Base-by-base conservation (phyloP, 2,797 vertebrate genomes). In the Dipus sagitta region DNA sequence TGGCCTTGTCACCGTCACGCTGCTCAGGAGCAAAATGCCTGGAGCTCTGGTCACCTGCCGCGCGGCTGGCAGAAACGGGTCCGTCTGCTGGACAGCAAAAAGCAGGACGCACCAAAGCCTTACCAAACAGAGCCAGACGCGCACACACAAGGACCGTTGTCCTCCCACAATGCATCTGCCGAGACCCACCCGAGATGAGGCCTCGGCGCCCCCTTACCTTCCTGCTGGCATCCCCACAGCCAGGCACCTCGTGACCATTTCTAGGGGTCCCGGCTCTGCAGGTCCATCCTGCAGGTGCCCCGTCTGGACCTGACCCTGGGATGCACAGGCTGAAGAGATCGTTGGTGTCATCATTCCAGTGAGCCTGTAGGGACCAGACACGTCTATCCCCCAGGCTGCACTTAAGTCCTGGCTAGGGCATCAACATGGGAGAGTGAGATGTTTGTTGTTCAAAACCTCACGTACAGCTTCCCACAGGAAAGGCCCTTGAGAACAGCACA, bases 131-230 rank as follows among this genome's bases (percentile, higher is more conserved):
- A 58, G 68, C 68, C n/a, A 12, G 88, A 14, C 79, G 88, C 82
- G 67, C 0, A 30, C 71, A 38, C 3, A 76, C 47, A 71, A 21
- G 91, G 65, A 92, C 79, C 71, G 24, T 65, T 78, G 95, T 30
- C 70, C 88, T 94, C 94, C 96, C 96, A 91, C 0, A 79, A 80
- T 86, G 89, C 93, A 96, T 84, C 93, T 93, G 94, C 86, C 24
- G 11, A 88, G 14, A 28, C 23, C 71, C 17, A 1, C 47, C 65
- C 67, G 7, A 1, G 12, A 6, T 5, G 60, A 58, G 47, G 17
- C 42, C 38, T 18, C 8, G 0, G 28, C 68, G 23, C 26, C 62
- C 67, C 2, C 11, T 6, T 1, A 38, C 3, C 71, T 15, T 23
- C 72, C 32, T 30, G 17, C 23, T 23, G 47, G 11, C 38, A 17